These are phyloP conservation scores for Pectinophora gossypiella DNA, from an alignment of 1,140 invertebrate species.

Conservation along the genomic window DNA sequence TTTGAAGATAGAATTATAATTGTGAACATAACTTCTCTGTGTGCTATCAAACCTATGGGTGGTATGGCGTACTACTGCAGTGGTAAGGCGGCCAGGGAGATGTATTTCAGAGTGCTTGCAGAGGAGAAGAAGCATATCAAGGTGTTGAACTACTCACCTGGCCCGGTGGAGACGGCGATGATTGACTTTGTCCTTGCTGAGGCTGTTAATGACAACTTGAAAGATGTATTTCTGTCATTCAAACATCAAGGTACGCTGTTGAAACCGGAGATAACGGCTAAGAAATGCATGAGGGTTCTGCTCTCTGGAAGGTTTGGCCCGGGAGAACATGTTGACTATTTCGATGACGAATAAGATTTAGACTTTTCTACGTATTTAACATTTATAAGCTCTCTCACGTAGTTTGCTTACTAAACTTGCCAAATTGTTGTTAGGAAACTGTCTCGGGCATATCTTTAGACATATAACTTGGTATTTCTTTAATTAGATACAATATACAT, in stretches of 20 bases:
- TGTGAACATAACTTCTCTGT: constrained; percentile 93
- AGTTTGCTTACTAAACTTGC: constrained; percentile 34
- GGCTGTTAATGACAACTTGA: constrained; percentile 77
- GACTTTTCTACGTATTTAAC: too few relatives aligned
- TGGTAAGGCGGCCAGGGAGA: constrained; percentile 93
- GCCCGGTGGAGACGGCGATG: constrained; percentile 95
- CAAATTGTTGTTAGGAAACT: constrained; percentile 12
- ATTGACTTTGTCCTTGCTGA: constrained; percentile 79
- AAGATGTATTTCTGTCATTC: constrained; percentile 76
- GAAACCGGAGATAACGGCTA: constrained; percentile 84
- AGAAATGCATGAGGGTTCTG: constrained; percentile 84
- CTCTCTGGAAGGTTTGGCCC: constrained; percentile 84
- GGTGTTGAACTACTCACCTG: constrained; percentile 95
- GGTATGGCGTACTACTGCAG: constrained; percentile 88
- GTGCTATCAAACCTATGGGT: constrained; percentile 84
- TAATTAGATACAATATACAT: constrained; percentile 1
- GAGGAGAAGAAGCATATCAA: constrained; percentile 85
- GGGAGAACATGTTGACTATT: constrained; percentile 93
- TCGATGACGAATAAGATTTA: constrained; percentile 76
- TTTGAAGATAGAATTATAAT: constrained; percentile 75
- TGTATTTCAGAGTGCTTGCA: constrained; percentile 92
- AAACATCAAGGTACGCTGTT: constrained; percentile 80
- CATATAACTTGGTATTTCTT: not conserved
- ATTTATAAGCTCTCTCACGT: constrained; percentile 15
- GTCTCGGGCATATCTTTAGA: not conserved